Base-by-base conservation (phyloP, 2,113 vertebrate species). In the Brachyhypopomus gauderio region DNA sequence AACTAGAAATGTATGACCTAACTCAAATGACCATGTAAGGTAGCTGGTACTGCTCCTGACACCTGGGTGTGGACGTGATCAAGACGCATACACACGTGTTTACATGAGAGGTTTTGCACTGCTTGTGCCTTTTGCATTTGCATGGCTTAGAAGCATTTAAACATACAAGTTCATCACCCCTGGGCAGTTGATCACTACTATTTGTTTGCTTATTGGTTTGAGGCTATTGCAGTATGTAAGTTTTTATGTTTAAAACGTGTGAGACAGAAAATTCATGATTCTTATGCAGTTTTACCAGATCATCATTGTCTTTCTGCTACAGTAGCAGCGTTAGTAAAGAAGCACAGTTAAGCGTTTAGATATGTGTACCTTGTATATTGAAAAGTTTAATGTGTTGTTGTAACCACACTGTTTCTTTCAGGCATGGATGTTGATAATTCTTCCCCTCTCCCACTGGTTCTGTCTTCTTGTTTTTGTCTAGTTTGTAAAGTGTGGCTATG, bases 401-500 rank as follows among this genome's bases (percentile, higher is more conserved):
- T 11, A 52, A 14, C 34, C 17, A 20, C 64, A 6, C 30, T 11
- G 25, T 64, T 30, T 64, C 1, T 25, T 64, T 64, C 16, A 34
- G 25, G n/a, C 19, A 11, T 36, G 17, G 5, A n/a, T 38, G 66
- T 7, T 69, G 30, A n/a, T 72, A 27, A 45, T 9, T n/a, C 12
- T 55, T 12, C n/a, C 55, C 5, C 3, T 36, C 22, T 38, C 5
- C 36, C 22, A 60, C 11, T 7, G 9, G 58, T 66, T 75, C 9
- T 55, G 4, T 82, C 23, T 66, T 14, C 41, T 1, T 41, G 55
- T 11, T 20, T 34, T 2, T 25, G 25, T 72, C 3, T 83, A 99
- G 98, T 99, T 99, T 94, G 98, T 99, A 89, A 98, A 99, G 90
- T 99, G 98, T 71, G 98, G 98, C 81, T 99, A 97, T 92, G 98